A percentile compares a stretch with the other conserved stretches of the same genome.
phyloP scores from a whole-genome alignment of 2,888 invertebrate genomes.

The Melanargia galathea region DNA sequence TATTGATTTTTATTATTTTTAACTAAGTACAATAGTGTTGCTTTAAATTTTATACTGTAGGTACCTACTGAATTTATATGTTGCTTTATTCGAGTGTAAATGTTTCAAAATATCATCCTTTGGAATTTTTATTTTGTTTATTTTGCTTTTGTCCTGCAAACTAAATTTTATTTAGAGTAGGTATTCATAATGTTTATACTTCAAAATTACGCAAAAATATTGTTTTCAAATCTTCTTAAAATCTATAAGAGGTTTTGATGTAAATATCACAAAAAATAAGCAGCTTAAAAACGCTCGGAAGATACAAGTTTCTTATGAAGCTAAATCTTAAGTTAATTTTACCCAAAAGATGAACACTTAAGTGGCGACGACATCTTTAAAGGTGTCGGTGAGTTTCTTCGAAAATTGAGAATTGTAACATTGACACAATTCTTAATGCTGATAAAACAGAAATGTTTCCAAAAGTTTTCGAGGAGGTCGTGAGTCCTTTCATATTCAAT shows the following conservation, averaged over 20 bases:
- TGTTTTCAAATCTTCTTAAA: background rate
- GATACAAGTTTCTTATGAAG: constrained; percentile 38
- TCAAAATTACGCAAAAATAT: too few species aligned
- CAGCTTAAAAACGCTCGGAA: constrained; percentile 7
- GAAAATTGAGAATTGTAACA: constrained; percentile 49
- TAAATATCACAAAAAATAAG: constrained; percentile 6
- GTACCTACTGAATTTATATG: too few species aligned
- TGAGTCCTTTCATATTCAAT: constrained; percentile 15
- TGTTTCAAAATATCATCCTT: background rate
- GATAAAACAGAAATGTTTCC: constrained; percentile 27
- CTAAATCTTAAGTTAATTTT: constrained; percentile 55
- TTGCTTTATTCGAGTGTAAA: too few species aligned
- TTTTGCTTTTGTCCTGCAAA: too few species aligned
- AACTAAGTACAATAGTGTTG: background rate
- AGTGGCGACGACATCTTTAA: constrained; percentile 60
- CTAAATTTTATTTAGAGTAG: too few species aligned
- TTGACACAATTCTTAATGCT: constrained; percentile 30
- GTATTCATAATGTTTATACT: too few species aligned
- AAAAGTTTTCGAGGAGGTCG: constrained; percentile 15
- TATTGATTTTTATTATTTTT: background rate
- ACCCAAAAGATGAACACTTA: constrained; percentile 52
- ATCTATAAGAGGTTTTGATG: background rate
- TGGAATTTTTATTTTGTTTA: too few species aligned
- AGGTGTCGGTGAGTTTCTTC: constrained; percentile 58
- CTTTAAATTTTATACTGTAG: background rate